A percentile compares a stretch with the other conserved stretches of the same genome.
These are phyloP conservation scores for Naja naja DNA, from an alignment of 2,113 vertebrate genomes.

Conservation along the genomic window DNA sequence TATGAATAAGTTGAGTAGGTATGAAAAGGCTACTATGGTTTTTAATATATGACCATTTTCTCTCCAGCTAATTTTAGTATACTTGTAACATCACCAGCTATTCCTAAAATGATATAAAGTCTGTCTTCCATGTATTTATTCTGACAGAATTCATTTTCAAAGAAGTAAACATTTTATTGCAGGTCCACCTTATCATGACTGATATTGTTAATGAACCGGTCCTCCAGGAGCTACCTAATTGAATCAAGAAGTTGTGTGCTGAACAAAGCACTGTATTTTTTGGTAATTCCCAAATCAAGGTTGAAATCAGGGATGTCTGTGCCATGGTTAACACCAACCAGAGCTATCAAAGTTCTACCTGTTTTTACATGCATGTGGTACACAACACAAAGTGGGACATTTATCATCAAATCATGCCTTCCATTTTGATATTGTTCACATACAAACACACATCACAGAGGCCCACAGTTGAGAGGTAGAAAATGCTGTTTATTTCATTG, in stretches of 20 bases:
- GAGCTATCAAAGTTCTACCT: neutral
- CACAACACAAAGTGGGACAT: neutral
- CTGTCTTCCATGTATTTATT: neutral
- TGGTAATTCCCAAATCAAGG: neutral
- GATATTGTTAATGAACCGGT: neutral
- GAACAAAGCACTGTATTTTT: neutral
- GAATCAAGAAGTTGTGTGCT: neutral
- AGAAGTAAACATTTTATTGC: neutral
- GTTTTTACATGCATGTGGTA: neutral
- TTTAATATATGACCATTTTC: neutral
- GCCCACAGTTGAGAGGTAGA: neutral
- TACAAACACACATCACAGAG: neutral
- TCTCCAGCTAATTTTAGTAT: neutral
- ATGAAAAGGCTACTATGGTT: neutral
- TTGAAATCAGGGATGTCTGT: neutral
- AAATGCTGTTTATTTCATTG: neutral
- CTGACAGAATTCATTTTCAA: neutral
- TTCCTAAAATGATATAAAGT: neutral
- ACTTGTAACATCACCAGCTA: neutral
- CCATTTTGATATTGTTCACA: neutral
- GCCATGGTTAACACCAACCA: neutral
- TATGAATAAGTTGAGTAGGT: neutral
- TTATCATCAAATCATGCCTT: neutral
- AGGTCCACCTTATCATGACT: neutral
- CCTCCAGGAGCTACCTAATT: neutral